A percentile compares a stretch with the other conserved stretches of the same genome.
Evolutionary conservation across 1,140 invertebrate genomes (phyloP).

Genomic region (Mizuhopecten yessoensis): DNA sequence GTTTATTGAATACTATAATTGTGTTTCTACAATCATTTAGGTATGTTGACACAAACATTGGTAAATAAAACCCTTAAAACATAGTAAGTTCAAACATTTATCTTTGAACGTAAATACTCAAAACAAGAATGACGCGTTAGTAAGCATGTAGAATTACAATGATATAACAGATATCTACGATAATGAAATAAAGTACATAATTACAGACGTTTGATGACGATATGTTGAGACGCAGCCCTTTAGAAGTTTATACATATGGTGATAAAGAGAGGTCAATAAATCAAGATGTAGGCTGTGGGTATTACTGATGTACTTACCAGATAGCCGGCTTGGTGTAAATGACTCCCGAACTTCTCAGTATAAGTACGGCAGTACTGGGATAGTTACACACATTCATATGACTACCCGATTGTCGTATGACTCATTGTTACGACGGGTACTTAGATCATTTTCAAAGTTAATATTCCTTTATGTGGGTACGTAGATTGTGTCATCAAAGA

Average conservation of each 20-base stretch:
- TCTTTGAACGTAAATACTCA: neutral
- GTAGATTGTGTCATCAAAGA: too few relatives aligned
- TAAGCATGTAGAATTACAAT: neutral
- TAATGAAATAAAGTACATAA: neutral
- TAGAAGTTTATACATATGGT: neutral
- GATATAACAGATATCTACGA: neutral
- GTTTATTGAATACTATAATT: too few relatives aligned
- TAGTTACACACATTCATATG: neutral
- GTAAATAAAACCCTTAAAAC: too few relatives aligned
- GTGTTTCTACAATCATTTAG: too few relatives aligned
- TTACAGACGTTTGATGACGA: neutral
- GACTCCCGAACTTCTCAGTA: too few relatives aligned
- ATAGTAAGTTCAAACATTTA: too few relatives aligned
- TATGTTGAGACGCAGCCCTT: neutral
- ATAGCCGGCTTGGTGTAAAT: too few relatives aligned
- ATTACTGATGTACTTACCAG: neutral
- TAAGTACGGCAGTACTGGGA: neutral
- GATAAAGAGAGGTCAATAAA: neutral
- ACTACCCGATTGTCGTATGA: neutral
- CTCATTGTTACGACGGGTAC: neutral
- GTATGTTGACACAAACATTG: too few relatives aligned
- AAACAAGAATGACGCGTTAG: neutral
- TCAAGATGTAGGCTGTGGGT: neutral
- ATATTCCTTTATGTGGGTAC: too few relatives aligned
- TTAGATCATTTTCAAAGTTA: too few relatives aligned